Conservation (phyloP, 2,113 vertebrate genomes). For the Nibea coibor region DNA sequence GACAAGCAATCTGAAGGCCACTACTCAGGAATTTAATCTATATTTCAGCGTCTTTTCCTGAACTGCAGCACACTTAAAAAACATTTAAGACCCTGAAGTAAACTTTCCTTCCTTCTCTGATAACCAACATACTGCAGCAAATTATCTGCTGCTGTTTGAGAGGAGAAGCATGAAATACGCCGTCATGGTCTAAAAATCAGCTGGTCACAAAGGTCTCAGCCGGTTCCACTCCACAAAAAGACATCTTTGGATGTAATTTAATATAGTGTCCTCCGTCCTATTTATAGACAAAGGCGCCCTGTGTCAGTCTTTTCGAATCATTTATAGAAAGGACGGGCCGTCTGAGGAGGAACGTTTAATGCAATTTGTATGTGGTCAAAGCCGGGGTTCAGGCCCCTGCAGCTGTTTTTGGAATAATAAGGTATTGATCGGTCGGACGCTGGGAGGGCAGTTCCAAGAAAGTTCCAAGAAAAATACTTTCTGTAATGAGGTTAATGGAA, state of each 20-base stretch:
- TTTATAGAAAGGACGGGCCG: conserved; percentile 35
- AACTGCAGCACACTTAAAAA: neutral
- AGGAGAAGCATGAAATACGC: neutral
- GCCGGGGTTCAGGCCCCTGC: conserved; percentile 6
- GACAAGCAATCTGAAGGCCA: no score
- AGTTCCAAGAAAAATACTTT: conserved; percentile 41
- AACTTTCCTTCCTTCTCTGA: neutral
- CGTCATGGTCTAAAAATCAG: neutral
- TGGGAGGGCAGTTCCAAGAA: conserved; percentile 17
- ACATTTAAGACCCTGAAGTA: neutral
- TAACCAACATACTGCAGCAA: neutral
- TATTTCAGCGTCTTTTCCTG: neutral
- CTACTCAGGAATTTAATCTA: neutral
- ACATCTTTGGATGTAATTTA: conserved; percentile 52
- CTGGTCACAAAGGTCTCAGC: conserved; percentile 10
- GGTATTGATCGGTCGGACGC: conserved; percentile 37
- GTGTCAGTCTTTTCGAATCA: neutral
- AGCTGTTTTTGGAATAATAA: conserved; percentile 45
- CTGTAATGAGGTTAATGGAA: conserved; percentile 1
- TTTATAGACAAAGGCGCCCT: conserved; percentile 36
- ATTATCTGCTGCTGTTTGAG: neutral
- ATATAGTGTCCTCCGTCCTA: conserved; percentile 40
- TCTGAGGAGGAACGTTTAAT: conserved; percentile 51
- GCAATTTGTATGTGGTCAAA: conserved; percentile 27
- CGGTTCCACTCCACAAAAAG: conserved; percentile 40